These are phyloP conservation scores for Stramonita haemastoma DNA, from an alignment of 2,888 invertebrate species.

Conservation along the genomic window DNA sequence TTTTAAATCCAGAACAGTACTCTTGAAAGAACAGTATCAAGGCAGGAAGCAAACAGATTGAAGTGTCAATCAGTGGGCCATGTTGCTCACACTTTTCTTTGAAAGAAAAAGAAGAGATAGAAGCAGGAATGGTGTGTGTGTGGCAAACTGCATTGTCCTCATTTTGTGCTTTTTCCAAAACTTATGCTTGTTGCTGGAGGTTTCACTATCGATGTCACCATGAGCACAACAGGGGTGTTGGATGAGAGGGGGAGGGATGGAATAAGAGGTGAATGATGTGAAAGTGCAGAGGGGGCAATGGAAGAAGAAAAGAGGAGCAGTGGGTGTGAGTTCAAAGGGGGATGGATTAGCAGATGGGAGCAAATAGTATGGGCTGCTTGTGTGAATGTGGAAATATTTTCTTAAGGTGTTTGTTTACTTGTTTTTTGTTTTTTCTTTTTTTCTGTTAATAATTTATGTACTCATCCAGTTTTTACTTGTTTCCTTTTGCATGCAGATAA, in stretches of 20 bases:
- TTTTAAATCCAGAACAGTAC: no score
- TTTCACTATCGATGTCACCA: background rate
- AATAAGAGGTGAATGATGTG: background rate
- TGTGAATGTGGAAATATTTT: no score
- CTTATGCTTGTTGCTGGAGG: background rate
- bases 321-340: no score
- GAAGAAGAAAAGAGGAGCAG: no score
- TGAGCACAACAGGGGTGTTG: background rate
- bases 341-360: no score
- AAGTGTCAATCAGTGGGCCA: constrained; percentile 17
- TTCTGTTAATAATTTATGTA: no score
- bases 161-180: background rate
- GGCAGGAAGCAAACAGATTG: background rate
- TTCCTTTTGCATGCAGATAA: no score
- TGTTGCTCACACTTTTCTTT: background rate
- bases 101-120: background rate
- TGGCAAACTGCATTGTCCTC: background rate
- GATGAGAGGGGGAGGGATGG: background rate
- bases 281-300: no score
- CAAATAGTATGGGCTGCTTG: no score
- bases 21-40: background rate
- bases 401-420: no score
- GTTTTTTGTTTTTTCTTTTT: no score
- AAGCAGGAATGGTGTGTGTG: background rate
- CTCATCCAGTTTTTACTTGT: no score